Evolutionary conservation across 2,113 vertebrate genomes (phyloP).

Genomic region (Malaclemys terrapin): DNA sequence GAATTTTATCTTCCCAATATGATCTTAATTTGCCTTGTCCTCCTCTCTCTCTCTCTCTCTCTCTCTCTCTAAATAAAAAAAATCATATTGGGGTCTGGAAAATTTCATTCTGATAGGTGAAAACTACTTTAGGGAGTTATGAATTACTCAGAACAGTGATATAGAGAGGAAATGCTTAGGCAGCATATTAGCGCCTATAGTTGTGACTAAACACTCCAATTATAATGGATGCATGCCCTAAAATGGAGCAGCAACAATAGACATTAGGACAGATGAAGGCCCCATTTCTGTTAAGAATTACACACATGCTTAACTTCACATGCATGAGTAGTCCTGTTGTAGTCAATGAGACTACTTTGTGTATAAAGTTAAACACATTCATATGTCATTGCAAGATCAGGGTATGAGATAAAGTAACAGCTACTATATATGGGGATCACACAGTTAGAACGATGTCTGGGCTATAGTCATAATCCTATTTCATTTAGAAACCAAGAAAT

Average conservation of each 20-base stretch:
- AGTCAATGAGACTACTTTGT: not conserved
- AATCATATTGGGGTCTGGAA: not conserved
- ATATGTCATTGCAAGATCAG: not conserved
- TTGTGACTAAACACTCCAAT: not conserved
- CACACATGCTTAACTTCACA: not conserved
- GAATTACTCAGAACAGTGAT: not conserved
- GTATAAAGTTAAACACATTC: not conserved
- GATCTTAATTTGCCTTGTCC: not conserved
- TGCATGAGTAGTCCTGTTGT: not conserved
- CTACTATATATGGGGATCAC: not conserved
- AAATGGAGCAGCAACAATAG: slow-evolving; percentile 57
- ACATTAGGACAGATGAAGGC: not conserved
- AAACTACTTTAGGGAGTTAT: not conserved
- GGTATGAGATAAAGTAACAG: not conserved
- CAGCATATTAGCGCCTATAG: not conserved
- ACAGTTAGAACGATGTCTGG: not conserved
- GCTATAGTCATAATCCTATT: not conserved
- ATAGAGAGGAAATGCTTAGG: not conserved
- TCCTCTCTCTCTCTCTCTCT: too few species aligned
- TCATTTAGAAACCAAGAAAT: slow-evolving; percentile 5
- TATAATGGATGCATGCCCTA: slow-evolving; percentile 11
- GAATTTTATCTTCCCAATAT: not conserved
- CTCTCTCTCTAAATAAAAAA: not conserved
- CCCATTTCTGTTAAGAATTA: not conserved
- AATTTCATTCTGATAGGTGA: not conserved